Evolutionary conservation across 2,888 invertebrate species (phyloP).

Genomic region (Melieria omissa): DNA sequence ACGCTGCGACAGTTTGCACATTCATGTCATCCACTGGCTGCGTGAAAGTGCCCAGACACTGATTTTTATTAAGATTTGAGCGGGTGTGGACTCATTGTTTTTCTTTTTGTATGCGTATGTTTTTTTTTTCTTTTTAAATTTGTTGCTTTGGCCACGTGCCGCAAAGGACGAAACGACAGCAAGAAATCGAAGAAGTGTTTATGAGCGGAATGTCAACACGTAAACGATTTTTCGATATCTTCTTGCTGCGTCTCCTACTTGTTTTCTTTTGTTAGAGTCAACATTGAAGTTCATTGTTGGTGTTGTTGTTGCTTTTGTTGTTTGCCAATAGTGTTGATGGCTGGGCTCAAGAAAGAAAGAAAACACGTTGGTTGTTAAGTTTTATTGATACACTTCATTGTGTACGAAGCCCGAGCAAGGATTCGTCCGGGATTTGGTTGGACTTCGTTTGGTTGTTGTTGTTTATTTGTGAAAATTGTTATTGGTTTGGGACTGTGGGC

Average conservation of each 20-base stretch:
- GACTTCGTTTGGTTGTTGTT: background rate
- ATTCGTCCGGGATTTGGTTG: background rate
- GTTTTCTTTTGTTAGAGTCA: too few species aligned
- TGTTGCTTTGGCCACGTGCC: background rate
- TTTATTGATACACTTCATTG: background rate
- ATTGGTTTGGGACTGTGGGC: too few species aligned
- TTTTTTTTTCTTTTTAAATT: background rate
- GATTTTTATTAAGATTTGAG: constrained; percentile 21
- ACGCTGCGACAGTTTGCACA: background rate
- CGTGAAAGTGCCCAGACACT: constrained; percentile 12
- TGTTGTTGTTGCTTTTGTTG: background rate
- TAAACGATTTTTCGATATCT: constrained; percentile 12
- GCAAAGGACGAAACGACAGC: background rate
- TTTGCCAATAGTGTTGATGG: background rate
- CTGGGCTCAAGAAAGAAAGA: background rate
- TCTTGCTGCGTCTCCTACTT: background rate
- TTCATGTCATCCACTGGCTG: background rate
- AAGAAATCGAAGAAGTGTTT: constrained; percentile 9
- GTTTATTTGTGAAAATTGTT: too few species aligned
- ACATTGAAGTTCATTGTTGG: background rate
- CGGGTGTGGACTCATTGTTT: too few species aligned
- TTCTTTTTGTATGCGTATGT: background rate
- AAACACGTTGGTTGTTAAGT: background rate
- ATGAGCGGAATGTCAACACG: constrained; percentile 21
- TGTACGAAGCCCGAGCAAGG: background rate